Conservation (phyloP, 2,797 vertebrate species). For the Nannoperca obscura region DNA sequence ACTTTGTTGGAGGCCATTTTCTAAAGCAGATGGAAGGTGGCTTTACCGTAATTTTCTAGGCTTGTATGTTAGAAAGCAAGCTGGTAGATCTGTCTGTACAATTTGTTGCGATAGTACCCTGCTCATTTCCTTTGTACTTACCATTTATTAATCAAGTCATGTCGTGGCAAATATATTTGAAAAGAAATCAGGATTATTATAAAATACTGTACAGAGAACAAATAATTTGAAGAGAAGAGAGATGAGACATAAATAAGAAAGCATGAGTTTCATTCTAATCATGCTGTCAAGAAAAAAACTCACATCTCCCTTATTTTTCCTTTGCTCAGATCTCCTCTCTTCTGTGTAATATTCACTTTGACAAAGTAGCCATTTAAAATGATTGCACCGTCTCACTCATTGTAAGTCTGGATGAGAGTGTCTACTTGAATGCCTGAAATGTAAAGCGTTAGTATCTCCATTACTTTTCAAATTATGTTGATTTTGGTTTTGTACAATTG, state of each 20-base stretch:
- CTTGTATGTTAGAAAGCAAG: slow-evolving; percentile 40
- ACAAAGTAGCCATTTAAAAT: slow-evolving; percentile 42
- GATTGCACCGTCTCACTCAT: slow-evolving; percentile 27
- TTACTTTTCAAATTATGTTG: slow-evolving; percentile 42
- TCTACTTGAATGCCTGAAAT: slow-evolving; percentile 24
- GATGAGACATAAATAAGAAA: slow-evolving; percentile 24
- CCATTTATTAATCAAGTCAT: slow-evolving; percentile 38
- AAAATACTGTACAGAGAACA: slow-evolving; percentile 41
- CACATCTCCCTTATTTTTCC: background rate
- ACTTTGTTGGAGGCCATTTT: slow-evolving; percentile 76
- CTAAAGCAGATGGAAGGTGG: slow-evolving; percentile 75
- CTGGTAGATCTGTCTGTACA: slow-evolving; percentile 48
- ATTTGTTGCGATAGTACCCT: slow-evolving; percentile 49
- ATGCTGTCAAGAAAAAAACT: slow-evolving; percentile 5
- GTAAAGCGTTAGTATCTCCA: slow-evolving; percentile 29
- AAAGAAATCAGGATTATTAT: slow-evolving; percentile 23
- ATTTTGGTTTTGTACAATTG: slow-evolving; percentile 51
- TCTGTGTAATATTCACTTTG: slow-evolving; percentile 37
- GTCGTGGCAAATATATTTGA: slow-evolving; percentile 39
- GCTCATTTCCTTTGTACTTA: slow-evolving; percentile 53
- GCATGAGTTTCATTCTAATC: slow-evolving; percentile 40
- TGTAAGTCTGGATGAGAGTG: slow-evolving; percentile 26
- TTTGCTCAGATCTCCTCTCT: slow-evolving; percentile 26
- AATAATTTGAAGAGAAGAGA: slow-evolving; percentile 44
- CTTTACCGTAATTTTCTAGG: slow-evolving; percentile 61